Evolutionary conservation across 2,888 invertebrate genomes (phyloP).

Genomic region (Labia minor): DNA sequence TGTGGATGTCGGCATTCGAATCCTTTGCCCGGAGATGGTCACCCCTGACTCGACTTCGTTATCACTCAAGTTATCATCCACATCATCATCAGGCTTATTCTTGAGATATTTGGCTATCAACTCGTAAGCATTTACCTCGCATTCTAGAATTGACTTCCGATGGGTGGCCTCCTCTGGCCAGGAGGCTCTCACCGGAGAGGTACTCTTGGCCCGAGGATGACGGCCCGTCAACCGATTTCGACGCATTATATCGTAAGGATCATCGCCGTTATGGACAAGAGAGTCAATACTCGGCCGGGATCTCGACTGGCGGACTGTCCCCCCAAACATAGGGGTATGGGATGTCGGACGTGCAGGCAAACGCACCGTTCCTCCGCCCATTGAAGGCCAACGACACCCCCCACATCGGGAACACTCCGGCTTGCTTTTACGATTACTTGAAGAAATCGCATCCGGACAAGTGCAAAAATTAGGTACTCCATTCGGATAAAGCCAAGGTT

Average conservation of each 20-base stretch:
- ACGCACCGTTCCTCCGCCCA: slow-evolving; percentile 30
- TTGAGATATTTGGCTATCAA: slow-evolving; percentile 47
- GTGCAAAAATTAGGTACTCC: slow-evolving; percentile 34
- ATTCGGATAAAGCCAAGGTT: too few species aligned
- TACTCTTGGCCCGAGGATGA: slow-evolving; percentile 34
- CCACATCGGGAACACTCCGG: slow-evolving; percentile 22
- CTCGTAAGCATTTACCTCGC: slow-evolving; percentile 75
- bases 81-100: slow-evolving; percentile 32
- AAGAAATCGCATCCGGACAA: slow-evolving; percentile 32
- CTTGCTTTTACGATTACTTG: slow-evolving; percentile 36
- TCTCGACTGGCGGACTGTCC: slow-evolving; percentile 32
- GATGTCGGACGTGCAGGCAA: slow-evolving; percentile 26
- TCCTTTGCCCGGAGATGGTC: slow-evolving; percentile 34
- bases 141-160: slow-evolving; percentile 62
- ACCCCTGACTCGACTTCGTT: slow-evolving; percentile 32
- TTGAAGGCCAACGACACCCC: slow-evolving; percentile 22
- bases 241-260: slow-evolving; percentile 77
- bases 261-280: slow-evolving; percentile 38
- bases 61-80: too few species aligned
- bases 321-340: background rate
- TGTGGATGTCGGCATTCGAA: slow-evolving; percentile 39
- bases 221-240: slow-evolving; percentile 48
- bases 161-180: slow-evolving; percentile 34
- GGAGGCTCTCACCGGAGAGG: slow-evolving; percentile 35
- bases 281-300: slow-evolving; percentile 30